Evolutionary conservation across 1,140 invertebrate genomes (phyloP), one percentile per base, ranked within the genome.

Genomic region (Formica exsecta): DNA sequence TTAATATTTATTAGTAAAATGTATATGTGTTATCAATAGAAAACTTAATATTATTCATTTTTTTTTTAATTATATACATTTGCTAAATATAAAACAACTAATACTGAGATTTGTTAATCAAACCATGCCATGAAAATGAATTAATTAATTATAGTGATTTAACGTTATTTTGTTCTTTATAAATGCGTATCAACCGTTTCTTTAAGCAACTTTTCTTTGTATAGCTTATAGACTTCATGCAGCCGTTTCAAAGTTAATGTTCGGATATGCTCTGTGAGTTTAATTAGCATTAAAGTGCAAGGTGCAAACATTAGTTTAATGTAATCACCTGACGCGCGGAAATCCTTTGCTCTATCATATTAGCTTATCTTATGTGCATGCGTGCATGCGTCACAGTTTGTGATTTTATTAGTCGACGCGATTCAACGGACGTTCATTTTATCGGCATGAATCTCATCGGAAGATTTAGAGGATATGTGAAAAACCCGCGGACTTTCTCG

Each of bases 201-300:
- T 54, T 65, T 19, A 25, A 19, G 3, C 25, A 5, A 48, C 16
- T 4, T 19, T 64, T 64, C 16, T 48, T 51, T 68, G 5, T 6
- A 73, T 36, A 25, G n/a, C 29, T 13, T n/a, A 51, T 8, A 51
- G 48, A 7, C 16, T 48, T 36, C 29, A 44, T 38, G 6, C 5
- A 29, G 22, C 38, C 64, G 32, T 57, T 22, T 38, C 29, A 2
- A 9, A 32, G 29, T 41, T 41, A 25, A 22, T 16, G 77, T 19
- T 22, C 9, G 61, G 41, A 44, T 16, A 25, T 79, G 44, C 22
- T 19, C 9, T 19, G 62, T 65, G 32, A 41, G 64, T 70, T 80
- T 59, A 64, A 80, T 80, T 80, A 80, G 48, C 48, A 57, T 80
- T 68, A 80, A 68, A 32, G 8, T 25, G 64, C 75, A 44, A 71